Base-by-base conservation (phyloP, 2,888 invertebrate genomes). In the Drosophila meridionalis region DNA sequence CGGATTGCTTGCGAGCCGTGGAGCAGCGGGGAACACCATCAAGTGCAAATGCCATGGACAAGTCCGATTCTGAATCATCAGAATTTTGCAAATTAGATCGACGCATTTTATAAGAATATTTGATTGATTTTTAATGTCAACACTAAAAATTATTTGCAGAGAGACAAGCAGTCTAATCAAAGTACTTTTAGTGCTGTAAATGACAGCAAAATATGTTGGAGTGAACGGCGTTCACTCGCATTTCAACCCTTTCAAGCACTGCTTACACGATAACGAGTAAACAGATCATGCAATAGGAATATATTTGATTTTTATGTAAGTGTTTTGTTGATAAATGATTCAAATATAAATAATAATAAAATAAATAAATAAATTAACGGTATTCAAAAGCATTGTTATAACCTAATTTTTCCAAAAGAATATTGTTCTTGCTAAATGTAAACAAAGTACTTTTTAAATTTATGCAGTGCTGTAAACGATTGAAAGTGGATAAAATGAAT, bases 401-500 rank as follows among this genome's bases (percentile, higher is more conserved):
- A 20, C 20, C 20, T 20, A 20, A 20, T 20, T 20, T 20, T 20
- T 20, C 20, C 20, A 20, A 20, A 20, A 20, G 20, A 7, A 53
- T 7, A 6, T 3, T 20, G 14, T 2, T 20, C 11, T 26, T 28
- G 26, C 28, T 26, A 40, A 11, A 38, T 60, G 55, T 20, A 56
- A 36, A 9, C 56, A 67, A 42, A 40, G 12, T 6, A 30, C 6
- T 3, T 48, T 3, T 40, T 52, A 11, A 1, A 9, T 12, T 20
- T 8, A 2, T 14, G 7, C 4, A 62, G 40, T 62, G 62, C 11
- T 65, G 32, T 11, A 40, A 61, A 34, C 4, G 47, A 8, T 34
- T 34, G 48, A 28, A 67, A 67, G n/a, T 55, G 8, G 0, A 20
- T 20, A 11, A 26, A 52, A 47, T 53, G 65, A 42, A 36, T 26